Evolutionary conservation across 2,888 invertebrate genomes (phyloP).

Genomic region (Meloe dianella): DNA sequence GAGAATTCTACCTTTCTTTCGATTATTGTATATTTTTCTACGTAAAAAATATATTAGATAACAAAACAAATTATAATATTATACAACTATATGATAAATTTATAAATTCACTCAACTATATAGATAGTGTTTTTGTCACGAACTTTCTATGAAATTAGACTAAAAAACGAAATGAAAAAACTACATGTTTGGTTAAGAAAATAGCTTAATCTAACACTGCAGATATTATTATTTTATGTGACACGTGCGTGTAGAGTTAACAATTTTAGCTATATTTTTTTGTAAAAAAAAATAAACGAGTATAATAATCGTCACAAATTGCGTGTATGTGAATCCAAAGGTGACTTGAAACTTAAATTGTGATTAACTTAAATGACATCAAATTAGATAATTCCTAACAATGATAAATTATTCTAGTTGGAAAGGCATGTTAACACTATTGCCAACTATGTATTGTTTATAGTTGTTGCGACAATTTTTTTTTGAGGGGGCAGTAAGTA

Average conservation of each 20-base stretch:
- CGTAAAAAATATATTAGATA: background rate
- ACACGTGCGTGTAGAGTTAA: background rate
- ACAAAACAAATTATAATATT: background rate
- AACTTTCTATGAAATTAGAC: background rate
- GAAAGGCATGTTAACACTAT: background rate
- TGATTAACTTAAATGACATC: conserved; percentile 21
- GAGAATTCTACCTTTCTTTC: background rate
- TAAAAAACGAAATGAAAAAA: background rate
- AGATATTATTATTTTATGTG: conserved; percentile 1
- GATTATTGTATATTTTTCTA: background rate
- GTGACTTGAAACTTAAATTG: conserved; percentile 1
- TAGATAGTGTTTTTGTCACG: conserved; percentile 4
- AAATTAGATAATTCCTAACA: conserved; percentile 27
- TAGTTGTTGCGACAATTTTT: background rate
- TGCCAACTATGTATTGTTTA: background rate
- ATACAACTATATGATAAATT: background rate
- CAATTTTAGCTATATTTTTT: background rate
- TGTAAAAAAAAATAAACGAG: background rate
- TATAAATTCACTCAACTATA: background rate
- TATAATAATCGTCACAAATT: conserved; percentile 15
- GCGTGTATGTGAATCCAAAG: conserved; percentile 26
- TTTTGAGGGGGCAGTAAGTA: background rate
- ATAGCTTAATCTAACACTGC: background rate
- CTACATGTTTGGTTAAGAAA: conserved; percentile 2
- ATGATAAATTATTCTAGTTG: background rate